Evolutionary conservation across 1,140 invertebrate genomes (phyloP), one percentile per base, ranked within the genome.

Genomic region (Callitettix versicolor): DNA sequence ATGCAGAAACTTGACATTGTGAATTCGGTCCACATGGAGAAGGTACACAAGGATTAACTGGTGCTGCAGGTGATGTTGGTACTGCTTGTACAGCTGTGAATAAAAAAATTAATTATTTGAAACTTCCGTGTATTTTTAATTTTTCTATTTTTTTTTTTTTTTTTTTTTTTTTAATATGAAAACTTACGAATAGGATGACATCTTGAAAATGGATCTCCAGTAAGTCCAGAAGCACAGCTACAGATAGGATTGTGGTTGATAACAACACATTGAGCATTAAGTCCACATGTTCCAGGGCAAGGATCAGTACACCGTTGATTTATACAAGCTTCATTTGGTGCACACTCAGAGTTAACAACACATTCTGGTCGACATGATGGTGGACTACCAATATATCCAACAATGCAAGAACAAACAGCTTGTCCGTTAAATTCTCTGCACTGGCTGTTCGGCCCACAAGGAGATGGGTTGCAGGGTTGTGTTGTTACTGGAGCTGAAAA

Each of bases 211-310:
- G 84, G 81, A 73, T 87, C 81, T 42, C 82, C 82, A 34, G 71
- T 76, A 61, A 72, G 83, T 38, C 78, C 80, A 59, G 64, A 61
- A 34, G 73, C 69, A 62, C 85, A 88, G 50, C 74, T 77, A 67
- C 85, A 88, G 41, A 79, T 79, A 0, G 84, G 78, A 34, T 81
- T 79, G 61, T 88, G 85, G 69, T 81, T 85, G 34, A 82, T 71
- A 3, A 85, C 81, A 60, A 76, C 74, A 63, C 86, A 88, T 49
- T 77, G 68, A 9, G 84, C 79, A 64, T 85, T 81, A 1, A 74
- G 60, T 24, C 82, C 84, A 67, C 85, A 88, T 24, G 81, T 78
- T 42, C 79, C 81, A 11, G 74, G 71, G 64, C 82, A 84, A 33
- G 81, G 80, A 63, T 84, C 76, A 53, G 72, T 71, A 66, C 85